A percentile compares a stretch with the other conserved stretches of the same genome.
Conservation (phyloP, 2,797 vertebrate species). For the Coranthus polyacanthus region DNA sequence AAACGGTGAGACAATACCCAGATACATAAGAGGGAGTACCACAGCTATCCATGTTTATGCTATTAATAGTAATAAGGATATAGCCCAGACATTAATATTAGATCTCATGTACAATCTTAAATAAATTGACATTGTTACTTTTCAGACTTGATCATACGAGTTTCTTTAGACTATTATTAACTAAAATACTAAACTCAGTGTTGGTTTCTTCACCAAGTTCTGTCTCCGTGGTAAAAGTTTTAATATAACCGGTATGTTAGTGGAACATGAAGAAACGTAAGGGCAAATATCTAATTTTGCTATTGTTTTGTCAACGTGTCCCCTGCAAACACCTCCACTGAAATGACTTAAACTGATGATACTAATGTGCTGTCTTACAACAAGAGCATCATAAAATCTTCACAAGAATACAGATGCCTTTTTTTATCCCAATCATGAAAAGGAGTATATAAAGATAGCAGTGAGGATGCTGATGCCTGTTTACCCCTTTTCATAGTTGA, state of each 20-base stretch:
- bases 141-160: background rate
- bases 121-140: background rate
- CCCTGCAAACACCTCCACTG: background rate
- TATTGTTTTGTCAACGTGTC: background rate
- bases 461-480: background rate
- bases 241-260: background rate
- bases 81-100: background rate
- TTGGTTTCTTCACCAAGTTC: background rate
- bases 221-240: slow-evolving; percentile 8
- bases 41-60: background rate
- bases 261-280: background rate
- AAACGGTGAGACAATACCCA: background rate
- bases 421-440: slow-evolving; percentile 6
- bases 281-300: background rate
- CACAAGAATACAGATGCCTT: background rate
- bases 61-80: background rate
- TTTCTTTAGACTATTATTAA: background rate
- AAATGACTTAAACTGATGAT: background rate
- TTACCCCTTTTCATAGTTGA: slow-evolving; percentile 5
- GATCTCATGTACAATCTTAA: background rate
- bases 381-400: slow-evolving; percentile 3
- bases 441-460: background rate
- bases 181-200: background rate
- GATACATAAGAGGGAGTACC: background rate
- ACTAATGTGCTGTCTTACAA: background rate